phyloP scores from a whole-genome alignment of 1,140 invertebrate genomes.

The Anoplolepis gracilipes region DNA sequence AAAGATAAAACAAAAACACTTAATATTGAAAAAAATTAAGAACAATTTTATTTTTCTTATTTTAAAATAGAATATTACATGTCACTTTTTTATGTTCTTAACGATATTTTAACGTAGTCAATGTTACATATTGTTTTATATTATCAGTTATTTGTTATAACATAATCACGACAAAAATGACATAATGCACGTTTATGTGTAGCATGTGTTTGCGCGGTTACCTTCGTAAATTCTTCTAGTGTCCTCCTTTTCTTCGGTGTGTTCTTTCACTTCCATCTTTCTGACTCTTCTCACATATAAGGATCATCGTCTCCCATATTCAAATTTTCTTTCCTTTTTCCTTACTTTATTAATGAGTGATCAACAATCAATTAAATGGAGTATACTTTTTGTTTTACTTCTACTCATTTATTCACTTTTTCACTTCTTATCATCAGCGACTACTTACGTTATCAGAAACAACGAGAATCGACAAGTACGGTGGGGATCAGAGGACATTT shows the following conservation, averaged over 20 bases:
- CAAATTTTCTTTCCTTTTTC: not conserved
- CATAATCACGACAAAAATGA: no score
- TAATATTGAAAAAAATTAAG: not conserved
- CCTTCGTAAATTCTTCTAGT: not conserved
- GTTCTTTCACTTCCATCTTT: not conserved
- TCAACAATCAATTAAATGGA: not conserved
- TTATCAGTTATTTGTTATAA: not conserved
- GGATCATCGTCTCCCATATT: not conserved
- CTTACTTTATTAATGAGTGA: not conserved
- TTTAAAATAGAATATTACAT: not conserved
- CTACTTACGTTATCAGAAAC: not conserved
- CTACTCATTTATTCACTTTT: not conserved
- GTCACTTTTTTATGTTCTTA: not conserved
- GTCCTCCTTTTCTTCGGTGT: slow-evolving; percentile 4
- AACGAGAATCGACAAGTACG: not conserved
- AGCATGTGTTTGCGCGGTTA: not conserved
- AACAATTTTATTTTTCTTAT: not conserved
- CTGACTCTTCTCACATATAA: not conserved
- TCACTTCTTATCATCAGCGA: not conserved
- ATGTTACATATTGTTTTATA: no score
- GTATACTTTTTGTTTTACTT: not conserved
- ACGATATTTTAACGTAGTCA: no score
- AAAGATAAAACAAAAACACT: not conserved
- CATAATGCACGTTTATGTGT: no score
- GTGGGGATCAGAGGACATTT: slow-evolving; percentile 57